Conservation (phyloP, 2,888 invertebrate species). For the Emmelina monodactyla region DNA sequence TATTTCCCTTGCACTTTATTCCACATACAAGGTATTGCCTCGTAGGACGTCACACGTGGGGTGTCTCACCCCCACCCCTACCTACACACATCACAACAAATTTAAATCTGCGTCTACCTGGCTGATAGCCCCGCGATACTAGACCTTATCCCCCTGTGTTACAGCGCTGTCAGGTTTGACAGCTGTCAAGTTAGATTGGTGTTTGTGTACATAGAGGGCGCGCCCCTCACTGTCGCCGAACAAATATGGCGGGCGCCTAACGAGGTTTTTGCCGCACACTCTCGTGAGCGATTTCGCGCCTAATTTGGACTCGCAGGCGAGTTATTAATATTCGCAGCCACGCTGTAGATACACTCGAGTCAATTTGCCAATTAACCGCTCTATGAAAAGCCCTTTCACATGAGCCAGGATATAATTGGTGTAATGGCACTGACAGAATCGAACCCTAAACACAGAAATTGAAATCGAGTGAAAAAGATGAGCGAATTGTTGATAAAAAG, state of each 20-base stretch:
- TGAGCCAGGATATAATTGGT: too few relatives aligned
- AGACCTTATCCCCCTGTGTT: conserved; percentile 20
- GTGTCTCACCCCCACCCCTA: conserved; percentile 53
- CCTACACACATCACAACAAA: conserved; percentile 46
- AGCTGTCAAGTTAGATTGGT: conserved; percentile 23
- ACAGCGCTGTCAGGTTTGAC: too few relatives aligned
- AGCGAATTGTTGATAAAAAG: too few relatives aligned
- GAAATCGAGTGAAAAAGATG: background rate
- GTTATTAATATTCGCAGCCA: background rate
- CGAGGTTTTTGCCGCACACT: conserved; percentile 56
- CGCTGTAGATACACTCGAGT: background rate
- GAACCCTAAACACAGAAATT: background rate
- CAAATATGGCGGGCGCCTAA: conserved; percentile 62
- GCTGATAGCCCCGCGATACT: conserved; percentile 16
- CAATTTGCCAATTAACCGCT: conserved; percentile 1
- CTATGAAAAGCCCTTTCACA: background rate
- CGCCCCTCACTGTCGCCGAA: conserved; percentile 57
- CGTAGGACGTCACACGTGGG: conserved; percentile 52
- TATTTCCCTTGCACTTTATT: too few relatives aligned
- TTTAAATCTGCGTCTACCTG: conserved; percentile 20
- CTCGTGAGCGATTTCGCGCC: conserved; percentile 63
- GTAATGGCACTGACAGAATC: too few relatives aligned
- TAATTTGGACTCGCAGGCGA: conserved; percentile 38
- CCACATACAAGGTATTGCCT: conserved; percentile 53
- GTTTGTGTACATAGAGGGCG: conserved; percentile 61